Percentiles rank a stretch among this genome's conserved stretches.
These are phyloP conservation scores for Caenorhabditis brenneri DNA, from an alignment of 1,140 invertebrate species.

Conservation along the genomic window DNA sequence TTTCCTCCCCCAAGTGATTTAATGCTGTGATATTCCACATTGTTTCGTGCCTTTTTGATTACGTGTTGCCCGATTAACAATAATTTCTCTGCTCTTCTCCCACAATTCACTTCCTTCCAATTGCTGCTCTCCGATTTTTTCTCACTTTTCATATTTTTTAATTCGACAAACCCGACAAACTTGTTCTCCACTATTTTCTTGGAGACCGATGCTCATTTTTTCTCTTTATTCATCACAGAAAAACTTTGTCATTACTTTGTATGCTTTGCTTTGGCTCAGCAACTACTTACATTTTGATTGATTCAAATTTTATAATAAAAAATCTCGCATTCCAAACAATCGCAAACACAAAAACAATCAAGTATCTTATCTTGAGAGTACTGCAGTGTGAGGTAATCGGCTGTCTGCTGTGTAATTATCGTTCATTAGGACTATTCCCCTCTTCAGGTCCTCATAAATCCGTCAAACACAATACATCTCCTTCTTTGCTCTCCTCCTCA, in stretches of 20 bases:
- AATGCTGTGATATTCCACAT: conserved; percentile 21
- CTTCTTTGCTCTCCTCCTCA: background rate
- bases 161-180: background rate
- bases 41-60: conserved; percentile 26
- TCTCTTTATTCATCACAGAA: background rate
- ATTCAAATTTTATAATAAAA: background rate
- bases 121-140: background rate
- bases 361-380: background rate
- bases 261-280: background rate
- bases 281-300: background rate
- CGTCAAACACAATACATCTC: no score
- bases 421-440: no score
- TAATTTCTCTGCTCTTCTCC: background rate
- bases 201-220: background rate
- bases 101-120: background rate
- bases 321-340: background rate
- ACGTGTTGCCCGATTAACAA: conserved; percentile 26
- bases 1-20: background rate
- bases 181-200: background rate
- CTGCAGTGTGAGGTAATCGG: no score
- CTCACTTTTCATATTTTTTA: background rate
- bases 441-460: no score
- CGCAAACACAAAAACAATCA: background rate
- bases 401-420: no score
- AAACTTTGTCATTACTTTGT: background rate